phyloP scores from a whole-genome alignment of 1,140 invertebrate species.

The Tetranychus urticae region DNA sequence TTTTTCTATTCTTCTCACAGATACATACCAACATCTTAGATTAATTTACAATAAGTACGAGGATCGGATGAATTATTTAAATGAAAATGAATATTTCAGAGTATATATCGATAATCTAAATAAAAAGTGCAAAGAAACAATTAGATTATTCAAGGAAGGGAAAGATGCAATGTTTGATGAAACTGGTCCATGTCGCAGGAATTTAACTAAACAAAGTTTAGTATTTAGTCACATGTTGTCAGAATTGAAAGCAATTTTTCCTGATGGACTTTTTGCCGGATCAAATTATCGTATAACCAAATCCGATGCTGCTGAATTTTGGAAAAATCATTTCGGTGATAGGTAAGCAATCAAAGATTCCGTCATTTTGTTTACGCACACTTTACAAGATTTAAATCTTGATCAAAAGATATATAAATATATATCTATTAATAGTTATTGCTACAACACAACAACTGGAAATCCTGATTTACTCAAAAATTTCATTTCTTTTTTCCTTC shows the following conservation, averaged over 20 bases:
- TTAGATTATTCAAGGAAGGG: conserved; percentile 92
- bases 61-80: conserved; percentile 42
- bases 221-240: conserved; percentile 99
- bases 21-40: conserved; percentile 87
- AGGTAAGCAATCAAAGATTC: conserved; percentile 23
- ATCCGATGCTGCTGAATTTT: conserved; percentile 94
- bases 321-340: conserved; percentile 84
- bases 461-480: too few relatives aligned
- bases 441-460: too few relatives aligned
- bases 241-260: conserved; percentile 94
- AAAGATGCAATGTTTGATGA: conserved; percentile 99
- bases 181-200: conserved; percentile 74
- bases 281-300: conserved; percentile 97
- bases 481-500: too few relatives aligned
- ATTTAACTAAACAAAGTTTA: conserved; percentile 89
- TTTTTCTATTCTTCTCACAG: conserved; percentile 19
- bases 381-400: too few relatives aligned
- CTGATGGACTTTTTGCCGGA: conserved; percentile 72
- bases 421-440: too few relatives aligned
- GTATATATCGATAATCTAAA: conserved; percentile 95
- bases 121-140: conserved; percentile 92
- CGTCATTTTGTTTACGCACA: too few relatives aligned
- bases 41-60: conserved; percentile 88
- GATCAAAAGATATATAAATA: too few relatives aligned
- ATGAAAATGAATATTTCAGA: conserved; percentile 80